Evolutionary conservation across 2,888 invertebrate genomes (phyloP).

Genomic region (Pegoplata infirma): DNA sequence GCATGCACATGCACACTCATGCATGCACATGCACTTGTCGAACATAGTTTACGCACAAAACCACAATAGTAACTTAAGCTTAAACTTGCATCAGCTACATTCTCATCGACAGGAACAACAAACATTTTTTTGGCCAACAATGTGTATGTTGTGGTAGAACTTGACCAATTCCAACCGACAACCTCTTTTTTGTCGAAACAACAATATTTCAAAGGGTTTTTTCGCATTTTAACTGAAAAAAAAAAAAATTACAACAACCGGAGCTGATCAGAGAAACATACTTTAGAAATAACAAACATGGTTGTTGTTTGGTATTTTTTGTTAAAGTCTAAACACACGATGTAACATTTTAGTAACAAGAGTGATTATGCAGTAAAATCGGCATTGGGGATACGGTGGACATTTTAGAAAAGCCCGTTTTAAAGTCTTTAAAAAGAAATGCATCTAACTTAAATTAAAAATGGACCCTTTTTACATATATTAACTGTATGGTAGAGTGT

Average conservation of each 20-base stretch:
- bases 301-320: neutral
- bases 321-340: too few relatives aligned
- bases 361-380: too few relatives aligned
- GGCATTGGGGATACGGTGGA: too few relatives aligned
- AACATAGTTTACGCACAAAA: conserved; percentile 62
- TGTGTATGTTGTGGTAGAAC: conserved; percentile 13
- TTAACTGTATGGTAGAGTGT: too few relatives aligned
- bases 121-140: conserved; percentile 39
- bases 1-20: neutral
- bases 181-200: conserved; percentile 32
- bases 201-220: conserved; percentile 56
- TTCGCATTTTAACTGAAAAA: conserved; percentile 19
- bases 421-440: too few relatives aligned
- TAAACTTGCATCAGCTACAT: conserved; percentile 33
- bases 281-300: neutral
- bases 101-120: conserved; percentile 11
- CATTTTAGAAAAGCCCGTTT: too few relatives aligned
- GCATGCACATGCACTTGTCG: conserved; percentile 47
- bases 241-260: conserved; percentile 52
- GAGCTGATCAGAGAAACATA: conserved; percentile 16
- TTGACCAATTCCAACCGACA: conserved; percentile 33
- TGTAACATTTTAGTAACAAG: too few relatives aligned
- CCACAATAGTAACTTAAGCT: conserved; percentile 60
- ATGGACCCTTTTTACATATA: too few relatives aligned
- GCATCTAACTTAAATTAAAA: too few relatives aligned